Evolutionary conservation across 2,888 invertebrate genomes (phyloP).

Genomic region (Malacosoma neustria): DNA sequence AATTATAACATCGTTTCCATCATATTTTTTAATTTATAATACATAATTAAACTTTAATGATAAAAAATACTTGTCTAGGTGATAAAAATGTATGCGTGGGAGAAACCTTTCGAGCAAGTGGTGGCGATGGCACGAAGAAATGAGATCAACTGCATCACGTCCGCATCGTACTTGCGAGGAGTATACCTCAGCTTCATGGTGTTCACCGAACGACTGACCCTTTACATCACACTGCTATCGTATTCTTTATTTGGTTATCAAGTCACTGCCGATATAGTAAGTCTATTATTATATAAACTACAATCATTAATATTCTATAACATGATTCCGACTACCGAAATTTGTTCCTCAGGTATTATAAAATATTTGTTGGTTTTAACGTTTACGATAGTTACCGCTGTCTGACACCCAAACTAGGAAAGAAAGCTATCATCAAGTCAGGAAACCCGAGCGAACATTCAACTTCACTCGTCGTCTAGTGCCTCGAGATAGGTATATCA

Average conservation of each 20-base stretch:
- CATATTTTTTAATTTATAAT: too few species aligned
- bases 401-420: too few species aligned
- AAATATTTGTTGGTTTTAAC: background rate
- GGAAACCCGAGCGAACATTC: too few species aligned
- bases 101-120: conserved; percentile 90
- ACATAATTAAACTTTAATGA: background rate
- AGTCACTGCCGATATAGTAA: conserved; percentile 72
- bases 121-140: conserved; percentile 83
- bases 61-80: conserved; percentile 77
- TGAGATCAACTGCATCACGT: conserved; percentile 76
- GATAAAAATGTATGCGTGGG: conserved; percentile 98
- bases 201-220: conserved; percentile 88
- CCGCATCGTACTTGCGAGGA: conserved; percentile 78
- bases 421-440: too few species aligned
- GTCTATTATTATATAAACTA: too few species aligned
- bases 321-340: too few species aligned
- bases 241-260: conserved; percentile 81
- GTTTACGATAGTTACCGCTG: background rate
- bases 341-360: too few species aligned
- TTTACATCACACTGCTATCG: conserved; percentile 86
- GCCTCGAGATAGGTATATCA: too few species aligned
- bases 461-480: too few species aligned
- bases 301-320: too few species aligned
- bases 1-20: too few species aligned
- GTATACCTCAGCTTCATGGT: conserved; percentile 83